Base-by-base conservation (phyloP, 2,888 invertebrate species). In the Heteropelma amictum region DNA sequence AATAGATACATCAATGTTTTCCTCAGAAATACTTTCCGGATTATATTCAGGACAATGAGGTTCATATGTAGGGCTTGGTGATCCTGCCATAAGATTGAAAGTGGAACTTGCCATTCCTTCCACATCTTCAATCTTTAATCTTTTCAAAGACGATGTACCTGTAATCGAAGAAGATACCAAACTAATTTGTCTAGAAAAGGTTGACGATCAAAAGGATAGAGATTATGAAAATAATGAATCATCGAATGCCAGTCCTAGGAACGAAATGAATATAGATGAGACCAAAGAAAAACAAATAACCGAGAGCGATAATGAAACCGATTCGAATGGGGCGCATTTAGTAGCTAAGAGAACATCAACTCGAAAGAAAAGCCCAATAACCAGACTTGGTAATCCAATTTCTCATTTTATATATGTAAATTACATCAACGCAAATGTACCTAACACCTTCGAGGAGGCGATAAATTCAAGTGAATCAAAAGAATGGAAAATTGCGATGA, bases 401-500 rank as follows among this genome's bases (percentile, higher is more conserved):
- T 8, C 58, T 19, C 56, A 70, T 45, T 49, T 6, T 53, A 69
- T 71, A 2, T 71, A 64, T 51, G 65, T 73, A 42, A 76, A 72
- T 38, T 71, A 49, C 49, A 40, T 53, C 14, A 58, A 72, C 33
- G 70, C 53, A 53, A 58, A 54, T 30, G 54, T 49, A 33, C 77
- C 76, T 2, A 54, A 19, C 64, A 78, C 71, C 7, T 79, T 45
- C 64, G 51, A 79, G 60, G 77, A 76, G 51, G 79, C 76, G 42
- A 51, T 74, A 47, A 56, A 56, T 1, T 49, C 35, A 17, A 47
- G 33, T 1, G 79, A 77, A n/a, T 21, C 26, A 14, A 58, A 77
- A 47, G 7, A 74, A 30, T 79, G 72, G 77, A 58, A 68, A 73
- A 60, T 60, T 12, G 79, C 78, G 0, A 79, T 78, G 78, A 58